Percentiles rank a stretch among this genome's conserved stretches.
These are phyloP conservation scores for Anabacerthia variegaticeps DNA, from an alignment of 2,797 vertebrate species.

Conservation along the genomic window DNA sequence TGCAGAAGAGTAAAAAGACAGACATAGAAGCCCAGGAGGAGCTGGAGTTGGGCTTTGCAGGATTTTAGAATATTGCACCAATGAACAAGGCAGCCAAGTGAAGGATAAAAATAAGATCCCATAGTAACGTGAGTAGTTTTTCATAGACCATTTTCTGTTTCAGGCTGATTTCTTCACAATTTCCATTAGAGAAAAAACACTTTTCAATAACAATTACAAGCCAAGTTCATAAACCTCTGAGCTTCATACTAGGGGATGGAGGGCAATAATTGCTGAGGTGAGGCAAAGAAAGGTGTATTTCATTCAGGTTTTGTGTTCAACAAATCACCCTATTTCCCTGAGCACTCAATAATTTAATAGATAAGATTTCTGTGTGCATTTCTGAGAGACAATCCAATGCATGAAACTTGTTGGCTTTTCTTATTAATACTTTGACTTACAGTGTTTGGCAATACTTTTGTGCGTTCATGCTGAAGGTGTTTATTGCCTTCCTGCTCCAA, in stretches of 20 bases:
- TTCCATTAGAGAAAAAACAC: neutral
- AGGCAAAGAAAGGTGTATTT: neutral
- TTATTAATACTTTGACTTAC: neutral
- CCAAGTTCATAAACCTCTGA: neutral
- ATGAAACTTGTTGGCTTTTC: neutral
- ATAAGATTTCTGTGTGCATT: neutral
- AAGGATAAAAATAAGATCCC: neutral
- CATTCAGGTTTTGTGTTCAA: neutral
- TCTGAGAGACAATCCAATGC: neutral
- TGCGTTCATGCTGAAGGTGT: neutral
- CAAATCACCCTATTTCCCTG: neutral
- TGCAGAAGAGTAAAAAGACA: neutral
- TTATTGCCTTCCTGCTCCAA: neutral
- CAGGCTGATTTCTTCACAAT: neutral
- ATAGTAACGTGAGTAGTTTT: neutral
- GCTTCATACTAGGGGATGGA: accelerated
- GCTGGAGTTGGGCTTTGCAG: neutral
- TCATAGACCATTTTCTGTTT: neutral
- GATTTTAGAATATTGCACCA: neutral
- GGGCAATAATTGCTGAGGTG: neutral
- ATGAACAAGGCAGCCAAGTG: neutral
- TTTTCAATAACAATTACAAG: neutral
- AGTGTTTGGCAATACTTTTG: neutral
- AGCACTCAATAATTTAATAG: neutral
- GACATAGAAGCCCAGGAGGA: neutral